Base-by-base conservation (phyloP, 2,797 vertebrate species). In the Distichodus sexfasciatus region DNA sequence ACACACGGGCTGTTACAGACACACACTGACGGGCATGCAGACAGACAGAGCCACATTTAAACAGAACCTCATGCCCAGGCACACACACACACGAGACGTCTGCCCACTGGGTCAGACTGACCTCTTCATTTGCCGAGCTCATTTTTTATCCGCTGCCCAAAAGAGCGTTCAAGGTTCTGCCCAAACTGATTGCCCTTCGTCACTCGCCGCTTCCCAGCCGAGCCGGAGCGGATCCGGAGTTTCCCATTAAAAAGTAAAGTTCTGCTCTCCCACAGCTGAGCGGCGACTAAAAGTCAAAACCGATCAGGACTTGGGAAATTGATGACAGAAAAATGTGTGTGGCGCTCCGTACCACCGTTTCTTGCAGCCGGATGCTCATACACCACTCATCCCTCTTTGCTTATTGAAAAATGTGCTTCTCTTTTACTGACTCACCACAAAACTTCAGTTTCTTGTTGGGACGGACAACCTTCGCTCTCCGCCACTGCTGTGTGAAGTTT, bases 231-330 rank as follows among this genome's bases (percentile, higher is more conserved):
- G 46, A 11, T n/a, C 46, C 40, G 7, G 38, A 47, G 57, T 28
- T 35, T 46, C 11, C 51, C 47, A 65, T 72, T 69, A 69, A 31
- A 50, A 35, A 66, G 58, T 59, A 48, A 31, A n/a, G 67, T 66
- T 48, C 29, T 10, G 50, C 29, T 64, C 44, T 24, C 17, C 2
- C 6, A n/a, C n/a, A 36, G n/a, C 58, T 4, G 15, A 21, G 36
- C 24, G 31, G 53, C 3, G 47, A 46, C 51, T 46, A 60, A 35
- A 57, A 68, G 44, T 44, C 43, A 68, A 71, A 68, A 8, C 31
- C 59, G 44, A 55, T 53, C 44, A 62, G 72, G 55, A 46, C 35
- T 54, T 21, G 10, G 10, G 7, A 43, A 59, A 33, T 36, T 53
- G 31, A 26, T n/a, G 38, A 28, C n/a, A n/a, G n/a, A n/a, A n/a